Evolutionary conservation across 2,113 vertebrate genomes (phyloP).

Genomic region (Equus quagga): DNA sequence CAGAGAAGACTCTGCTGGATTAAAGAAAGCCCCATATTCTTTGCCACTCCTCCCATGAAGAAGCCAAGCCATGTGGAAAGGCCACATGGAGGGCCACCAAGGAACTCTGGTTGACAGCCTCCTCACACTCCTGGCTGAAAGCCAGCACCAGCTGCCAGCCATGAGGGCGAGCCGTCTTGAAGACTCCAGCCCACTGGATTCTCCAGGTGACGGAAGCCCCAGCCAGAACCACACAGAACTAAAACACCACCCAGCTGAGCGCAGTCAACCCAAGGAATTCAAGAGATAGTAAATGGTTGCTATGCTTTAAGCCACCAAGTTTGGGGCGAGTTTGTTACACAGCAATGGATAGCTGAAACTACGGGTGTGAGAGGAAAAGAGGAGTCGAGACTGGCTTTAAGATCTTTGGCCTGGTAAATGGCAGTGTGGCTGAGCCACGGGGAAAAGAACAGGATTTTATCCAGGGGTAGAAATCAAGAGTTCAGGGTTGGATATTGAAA

Average conservation of each 20-base stretch:
- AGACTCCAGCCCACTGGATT: background rate
- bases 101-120: too few relatives aligned
- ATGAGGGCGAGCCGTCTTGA: background rate
- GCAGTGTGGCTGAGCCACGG: too few relatives aligned
- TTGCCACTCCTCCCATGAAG: background rate
- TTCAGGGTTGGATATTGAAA: background rate
- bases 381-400: too few relatives aligned
- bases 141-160: background rate
- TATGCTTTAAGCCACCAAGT: background rate
- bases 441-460: background rate
- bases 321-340: background rate
- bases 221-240: background rate
- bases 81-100: background rate
- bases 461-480: background rate
- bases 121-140: background rate
- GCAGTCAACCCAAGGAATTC: background rate
- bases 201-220: background rate
- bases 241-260: background rate
- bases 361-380: background rate
- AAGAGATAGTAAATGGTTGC: background rate
- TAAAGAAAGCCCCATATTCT: background rate
- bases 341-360: background rate
- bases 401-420: accelerated
- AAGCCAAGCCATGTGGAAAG: background rate
- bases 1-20: background rate